Percentiles rank a stretch among this genome's conserved stretches.
phyloP scores from a whole-genome alignment of 2,113 vertebrate genomes.

The Castor canadensis region DNA sequence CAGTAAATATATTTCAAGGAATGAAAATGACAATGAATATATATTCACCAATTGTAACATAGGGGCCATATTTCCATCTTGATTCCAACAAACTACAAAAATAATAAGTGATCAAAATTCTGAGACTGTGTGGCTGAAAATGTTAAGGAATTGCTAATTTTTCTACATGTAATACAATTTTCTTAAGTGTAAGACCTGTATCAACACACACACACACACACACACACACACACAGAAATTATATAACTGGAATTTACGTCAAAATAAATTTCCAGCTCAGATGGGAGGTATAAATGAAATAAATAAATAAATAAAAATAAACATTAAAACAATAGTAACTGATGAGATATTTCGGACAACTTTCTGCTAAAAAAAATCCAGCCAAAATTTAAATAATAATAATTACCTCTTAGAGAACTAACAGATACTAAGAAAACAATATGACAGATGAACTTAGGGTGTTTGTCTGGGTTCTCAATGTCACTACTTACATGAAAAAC shows the following conservation, averaged over 20 bases:
- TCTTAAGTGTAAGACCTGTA: conserved; percentile 36
- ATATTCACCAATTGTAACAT: too few species aligned
- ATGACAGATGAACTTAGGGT: neutral
- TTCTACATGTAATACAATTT: neutral
- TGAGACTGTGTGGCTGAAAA: neutral
- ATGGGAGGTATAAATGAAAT: neutral
- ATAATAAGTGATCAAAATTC: conserved; percentile 19
- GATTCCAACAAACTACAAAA: conserved; percentile 8
- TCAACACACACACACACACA: too few species aligned
- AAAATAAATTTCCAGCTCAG: neutral
- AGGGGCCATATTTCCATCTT: neutral
- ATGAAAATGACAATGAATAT: neutral
- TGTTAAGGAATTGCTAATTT: conserved; percentile 24
- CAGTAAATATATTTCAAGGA: neutral
- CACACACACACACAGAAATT: too few species aligned
- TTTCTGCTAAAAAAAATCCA: neutral
- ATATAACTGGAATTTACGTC: conserved; percentile 12
- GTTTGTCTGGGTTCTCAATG: neutral
- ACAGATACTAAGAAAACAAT: neutral
- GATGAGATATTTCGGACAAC: neutral
- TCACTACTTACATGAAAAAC: neutral
- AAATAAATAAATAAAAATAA: too few species aligned
- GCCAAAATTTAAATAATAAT: neutral
- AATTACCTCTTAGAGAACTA: neutral
- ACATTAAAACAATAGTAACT: conserved; percentile 3